Conservation (phyloP, 2,113 vertebrate species). For the Serilophus lunatus region DNA sequence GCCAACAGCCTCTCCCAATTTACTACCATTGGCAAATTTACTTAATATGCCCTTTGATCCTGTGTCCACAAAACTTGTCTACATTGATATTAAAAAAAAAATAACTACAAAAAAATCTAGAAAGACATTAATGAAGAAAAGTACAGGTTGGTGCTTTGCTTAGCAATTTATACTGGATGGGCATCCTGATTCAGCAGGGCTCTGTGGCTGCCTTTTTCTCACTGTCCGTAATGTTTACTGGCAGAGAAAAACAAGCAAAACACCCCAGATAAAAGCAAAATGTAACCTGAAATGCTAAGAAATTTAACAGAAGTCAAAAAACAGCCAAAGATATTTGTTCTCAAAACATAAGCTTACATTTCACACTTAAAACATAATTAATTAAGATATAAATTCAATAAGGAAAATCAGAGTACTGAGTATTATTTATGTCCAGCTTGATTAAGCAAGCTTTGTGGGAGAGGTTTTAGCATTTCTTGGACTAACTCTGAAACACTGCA, state of each 20-base stretch:
- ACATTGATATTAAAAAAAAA: background rate
- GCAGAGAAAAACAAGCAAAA: background rate
- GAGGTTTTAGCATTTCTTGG: background rate
- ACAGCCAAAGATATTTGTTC: background rate
- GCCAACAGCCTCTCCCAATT: background rate
- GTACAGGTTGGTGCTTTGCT: background rate
- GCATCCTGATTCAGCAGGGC: background rate
- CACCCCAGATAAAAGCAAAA: background rate
- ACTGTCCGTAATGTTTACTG: background rate
- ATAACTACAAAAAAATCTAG: background rate
- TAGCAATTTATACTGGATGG: background rate
- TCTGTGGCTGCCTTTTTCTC: background rate
- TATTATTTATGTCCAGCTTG: background rate
- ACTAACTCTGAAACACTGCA: background rate
- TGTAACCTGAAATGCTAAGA: background rate
- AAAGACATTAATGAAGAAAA: background rate
- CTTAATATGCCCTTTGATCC: background rate
- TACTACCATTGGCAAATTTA: background rate
- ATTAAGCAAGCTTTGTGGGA: background rate
- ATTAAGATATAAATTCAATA: constrained; percentile 18
- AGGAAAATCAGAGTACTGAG: background rate
- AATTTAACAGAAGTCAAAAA: background rate
- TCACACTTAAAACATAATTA: background rate
- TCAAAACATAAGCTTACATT: background rate
- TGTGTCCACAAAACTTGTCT: background rate